Base-by-base conservation (phyloP, 2,113 vertebrate genomes). In the Sardina pilchardus region DNA sequence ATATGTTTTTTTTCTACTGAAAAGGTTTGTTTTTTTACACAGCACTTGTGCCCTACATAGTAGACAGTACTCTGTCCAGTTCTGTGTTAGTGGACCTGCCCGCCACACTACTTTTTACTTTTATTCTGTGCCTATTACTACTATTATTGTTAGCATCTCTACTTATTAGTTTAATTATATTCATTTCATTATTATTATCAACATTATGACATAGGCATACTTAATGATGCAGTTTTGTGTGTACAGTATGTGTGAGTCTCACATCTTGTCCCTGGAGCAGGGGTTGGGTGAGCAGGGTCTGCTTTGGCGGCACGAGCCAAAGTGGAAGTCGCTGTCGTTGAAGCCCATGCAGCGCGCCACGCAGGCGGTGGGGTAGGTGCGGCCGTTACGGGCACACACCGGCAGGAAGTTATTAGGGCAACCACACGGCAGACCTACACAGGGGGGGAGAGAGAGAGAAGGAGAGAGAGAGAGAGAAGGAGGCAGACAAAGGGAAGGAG, bases 401-500 rank as follows among this genome's bases (percentile, higher is more conserved):
- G 98, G 97, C 80, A 99, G 96, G 89, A 99, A 99, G 90, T 96
- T 96, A 90, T 99, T 97, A 0, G 96, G 96, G 75, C 98, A 99
- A 90, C 96, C 96, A 90, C 98, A 99, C 0, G 98, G 98, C 12
- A 99, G 94, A 89, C 97, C 98, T 99, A 86, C 17, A 0, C 39
- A 81, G 83, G 4, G 36, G 0, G 44, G 42, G 30, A 39, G 10
- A 36, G 30, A 75, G 30, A 75, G 30, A 75, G 30, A 75, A 1
- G 14, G 30, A 75, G 30, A 75, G 67, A 14, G 0, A 12, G 26
- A 75, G 67, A 34, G 67, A 30, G 12, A 0, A 30, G 1, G 67
- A 19, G 34, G 30, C 4, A 78, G 71, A 78, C 3, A 71, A 14
- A 34, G 30, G 63, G 12, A 14, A 34, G 7, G 3, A 14, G 63